Evolutionary conservation across 1,140 invertebrate genomes (phyloP), one percentile per base, ranked within the genome.

Genomic region (Tetranychus urticae): DNA sequence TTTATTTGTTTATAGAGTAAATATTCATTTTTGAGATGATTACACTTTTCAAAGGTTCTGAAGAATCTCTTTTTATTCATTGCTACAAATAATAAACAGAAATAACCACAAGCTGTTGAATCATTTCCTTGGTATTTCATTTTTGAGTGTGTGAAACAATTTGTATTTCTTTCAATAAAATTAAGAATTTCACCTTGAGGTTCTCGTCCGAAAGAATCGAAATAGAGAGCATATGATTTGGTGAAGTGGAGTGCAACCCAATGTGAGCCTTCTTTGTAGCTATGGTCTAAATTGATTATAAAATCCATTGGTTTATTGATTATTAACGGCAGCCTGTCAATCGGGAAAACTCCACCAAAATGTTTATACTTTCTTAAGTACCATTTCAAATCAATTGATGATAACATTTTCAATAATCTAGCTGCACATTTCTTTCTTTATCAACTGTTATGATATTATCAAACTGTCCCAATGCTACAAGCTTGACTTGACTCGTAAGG

Each of bases 381-480:
- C 31, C 4, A 12, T 10, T 56, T 56, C 5, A 56, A 3, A 3
- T 14, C 13, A 34, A 34, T 42, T 5, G 4, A 10, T 3, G 55
- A 10, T 3, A n/a, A 12, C 55, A 56, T 56, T 56, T 56, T 14
- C n/a, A 12, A 31, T n/a, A 56, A 34, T 56, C 36, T 3, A 36
- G 4, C 8, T 5, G 3, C 31, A 37, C 55, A 4, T 56, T 3
- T 58, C 59, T 37, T 1, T 63, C 48, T 13, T 23, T 31, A 50
- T 64, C 52, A 58, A 65, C 62, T n/a, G 59, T 42, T 1, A 65
- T 33, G 13, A 64, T 31, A 33, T 59, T 61, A 35, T 63, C 50
- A 61, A 66, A 66, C 35, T 66, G 62, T 31, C 34, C 55, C 23
- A 37, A 61, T 37, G 39, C 13, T 4, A 61, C 10, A 13, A 37